A percentile compares a stretch with the other conserved stretches of the same genome.
Evolutionary conservation across 2,797 vertebrate species (phyloP).

Genomic region (Poecilia gillii): DNA sequence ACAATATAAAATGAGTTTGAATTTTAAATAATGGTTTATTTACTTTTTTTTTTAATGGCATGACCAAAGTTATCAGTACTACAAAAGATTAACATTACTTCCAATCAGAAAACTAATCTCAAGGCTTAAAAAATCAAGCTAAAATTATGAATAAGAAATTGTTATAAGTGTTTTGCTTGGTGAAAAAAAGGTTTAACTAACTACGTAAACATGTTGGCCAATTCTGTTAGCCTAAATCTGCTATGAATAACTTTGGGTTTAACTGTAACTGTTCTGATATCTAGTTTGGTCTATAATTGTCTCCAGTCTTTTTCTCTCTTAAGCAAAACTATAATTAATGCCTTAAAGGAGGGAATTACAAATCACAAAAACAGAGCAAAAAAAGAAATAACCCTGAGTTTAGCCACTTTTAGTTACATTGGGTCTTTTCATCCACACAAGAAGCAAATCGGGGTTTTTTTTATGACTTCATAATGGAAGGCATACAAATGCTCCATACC

Average conservation of each 20-base stretch:
- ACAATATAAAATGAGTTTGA: not conserved
- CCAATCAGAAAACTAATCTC: not conserved
- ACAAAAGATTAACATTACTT: not conserved
- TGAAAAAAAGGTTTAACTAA: too few relatives aligned
- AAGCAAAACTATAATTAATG: not conserved
- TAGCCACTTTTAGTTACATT: constrained; percentile 11
- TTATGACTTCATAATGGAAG: constrained; percentile 63
- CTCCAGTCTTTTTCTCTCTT: not conserved
- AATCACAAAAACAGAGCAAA: not conserved
- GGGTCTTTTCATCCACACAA: constrained; percentile 13
- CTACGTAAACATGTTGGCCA: not conserved
- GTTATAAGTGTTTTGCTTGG: too few relatives aligned
- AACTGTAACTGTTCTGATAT: not conserved
- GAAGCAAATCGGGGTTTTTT: constrained; percentile 34
- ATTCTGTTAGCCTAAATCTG: not conserved
- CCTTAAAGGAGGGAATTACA: not conserved
- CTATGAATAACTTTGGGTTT: not conserved
- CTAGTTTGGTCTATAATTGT: not conserved
- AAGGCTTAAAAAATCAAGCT: too few relatives aligned
- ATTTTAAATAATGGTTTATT: not conserved
- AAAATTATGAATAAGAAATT: too few relatives aligned
- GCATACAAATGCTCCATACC: constrained; percentile 61
- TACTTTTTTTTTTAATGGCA: not conserved
- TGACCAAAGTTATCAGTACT: not conserved
- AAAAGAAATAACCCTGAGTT: not conserved